phyloP scores from a whole-genome alignment of 2,797 vertebrate species.

The Rhynchotus rufescens region DNA sequence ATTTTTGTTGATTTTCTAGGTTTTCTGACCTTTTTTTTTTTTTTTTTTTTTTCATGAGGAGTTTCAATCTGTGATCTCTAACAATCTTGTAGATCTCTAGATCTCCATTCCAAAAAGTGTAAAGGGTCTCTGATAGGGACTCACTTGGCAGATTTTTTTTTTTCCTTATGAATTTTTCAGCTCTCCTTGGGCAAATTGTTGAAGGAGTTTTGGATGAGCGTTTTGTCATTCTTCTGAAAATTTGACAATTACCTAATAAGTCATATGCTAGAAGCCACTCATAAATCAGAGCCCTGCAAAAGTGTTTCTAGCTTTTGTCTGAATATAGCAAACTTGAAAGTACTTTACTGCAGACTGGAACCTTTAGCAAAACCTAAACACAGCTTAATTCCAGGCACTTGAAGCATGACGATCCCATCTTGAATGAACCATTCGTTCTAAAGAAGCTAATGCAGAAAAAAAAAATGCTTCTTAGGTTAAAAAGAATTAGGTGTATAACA shows the following conservation, averaged over 20 bases:
- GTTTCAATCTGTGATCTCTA: neutral
- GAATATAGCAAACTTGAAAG: neutral
- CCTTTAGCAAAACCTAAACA: neutral
- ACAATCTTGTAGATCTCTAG: neutral
- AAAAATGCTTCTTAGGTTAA: neutral
- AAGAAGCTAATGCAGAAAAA: neutral
- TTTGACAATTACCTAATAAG: neutral
- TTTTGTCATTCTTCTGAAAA: neutral
- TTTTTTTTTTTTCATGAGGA: neutral
- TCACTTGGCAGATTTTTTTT: neutral
- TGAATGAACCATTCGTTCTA: neutral
- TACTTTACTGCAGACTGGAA: neutral
- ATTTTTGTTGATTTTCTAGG: neutral
- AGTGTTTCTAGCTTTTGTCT: neutral
- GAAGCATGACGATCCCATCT: rapidly evolving
- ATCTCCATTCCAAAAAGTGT: no score
- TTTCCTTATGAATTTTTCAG: neutral
- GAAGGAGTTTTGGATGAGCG: neutral
- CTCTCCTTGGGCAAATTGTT: neutral
- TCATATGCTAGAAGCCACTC: neutral
- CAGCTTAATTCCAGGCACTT: neutral
- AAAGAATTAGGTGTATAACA: neutral
- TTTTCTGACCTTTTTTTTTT: neutral
- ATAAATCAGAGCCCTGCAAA: neutral
- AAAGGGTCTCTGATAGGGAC: neutral